Conservation (phyloP, 37 sponge, comb jelly and placozoan species). For the Chondrosia reniformis region DNA sequence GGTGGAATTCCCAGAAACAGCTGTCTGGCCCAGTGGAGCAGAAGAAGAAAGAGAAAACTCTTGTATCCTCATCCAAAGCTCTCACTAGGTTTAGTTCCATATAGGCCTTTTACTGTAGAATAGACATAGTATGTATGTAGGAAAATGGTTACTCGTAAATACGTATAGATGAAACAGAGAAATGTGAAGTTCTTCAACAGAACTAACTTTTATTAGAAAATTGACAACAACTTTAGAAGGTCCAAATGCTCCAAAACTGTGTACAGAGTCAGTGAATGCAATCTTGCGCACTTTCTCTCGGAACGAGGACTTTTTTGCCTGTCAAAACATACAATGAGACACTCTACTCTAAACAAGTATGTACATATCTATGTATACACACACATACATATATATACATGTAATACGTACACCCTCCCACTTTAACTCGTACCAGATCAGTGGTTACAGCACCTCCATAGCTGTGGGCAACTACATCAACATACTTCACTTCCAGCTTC, state of each 20-base stretch:
- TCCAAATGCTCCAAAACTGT: slow-evolving; percentile 24
- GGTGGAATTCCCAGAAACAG: too few species aligned
- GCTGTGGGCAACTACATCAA: slow-evolving; percentile 87
- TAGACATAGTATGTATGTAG: too few species aligned
- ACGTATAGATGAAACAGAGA: background rate
- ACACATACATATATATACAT: slow-evolving; percentile 4
- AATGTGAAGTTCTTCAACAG: background rate
- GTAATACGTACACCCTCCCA: background rate
- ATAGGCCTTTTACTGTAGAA: too few species aligned
- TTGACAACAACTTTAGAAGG: background rate
- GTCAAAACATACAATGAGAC: background rate
- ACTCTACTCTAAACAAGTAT: background rate
- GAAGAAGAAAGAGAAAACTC: too few species aligned
- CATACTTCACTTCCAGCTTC: slow-evolving; percentile 33
- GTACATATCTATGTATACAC: background rate
- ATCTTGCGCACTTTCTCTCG: slow-evolving; percentile 55
- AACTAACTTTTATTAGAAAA: background rate
- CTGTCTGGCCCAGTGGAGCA: too few species aligned
- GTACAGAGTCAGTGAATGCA: slow-evolving; percentile 88
- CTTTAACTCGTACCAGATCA: background rate
- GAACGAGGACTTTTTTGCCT: slow-evolving; percentile 8
- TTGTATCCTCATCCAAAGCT: too few species aligned
- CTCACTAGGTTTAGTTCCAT: too few species aligned
- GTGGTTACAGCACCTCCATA: slow-evolving; percentile 42
- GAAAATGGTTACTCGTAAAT: background rate